Conservation (phyloP, 1,140 invertebrate genomes). For the Triops longicaudatus region DNA sequence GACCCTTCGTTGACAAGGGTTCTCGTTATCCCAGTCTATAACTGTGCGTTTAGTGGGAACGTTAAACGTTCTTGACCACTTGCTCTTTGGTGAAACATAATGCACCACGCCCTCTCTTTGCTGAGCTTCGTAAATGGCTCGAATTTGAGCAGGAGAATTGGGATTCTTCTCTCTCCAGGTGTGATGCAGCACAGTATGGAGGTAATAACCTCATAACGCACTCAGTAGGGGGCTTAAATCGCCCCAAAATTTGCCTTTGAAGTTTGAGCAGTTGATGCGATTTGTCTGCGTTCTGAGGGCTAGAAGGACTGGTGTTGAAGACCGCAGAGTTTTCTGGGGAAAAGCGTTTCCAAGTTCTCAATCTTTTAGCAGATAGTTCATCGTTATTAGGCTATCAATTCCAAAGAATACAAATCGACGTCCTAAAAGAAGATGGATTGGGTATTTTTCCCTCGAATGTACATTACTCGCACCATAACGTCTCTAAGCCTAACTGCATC, state of each 20-base stretch:
- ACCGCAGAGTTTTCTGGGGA: neutral
- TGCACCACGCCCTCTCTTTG: neutral
- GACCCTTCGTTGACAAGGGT: too few species aligned
- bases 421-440: conserved; percentile 11
- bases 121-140: neutral
- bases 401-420: neutral
- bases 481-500: neutral
- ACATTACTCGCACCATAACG: neutral
- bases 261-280: neutral
- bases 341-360: neutral
- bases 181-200: conserved; percentile 14
- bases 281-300: neutral
- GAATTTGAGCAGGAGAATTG: neutral
- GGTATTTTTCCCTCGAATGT: neutral
- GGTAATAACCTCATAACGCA: conserved; percentile 15
- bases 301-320: neutral
- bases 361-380: neutral
- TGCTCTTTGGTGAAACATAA: neutral
- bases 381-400: conserved; percentile 8
- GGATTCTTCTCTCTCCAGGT: conserved; percentile 1
- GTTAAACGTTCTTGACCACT: too few species aligned
- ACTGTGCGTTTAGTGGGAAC: too few species aligned
- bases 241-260: neutral
- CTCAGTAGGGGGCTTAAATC: neutral
- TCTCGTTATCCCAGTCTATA: too few species aligned